These are phyloP conservation scores for Graptemys geographica DNA, from an alignment of 2,797 vertebrate genomes.

Conservation along the genomic window DNA sequence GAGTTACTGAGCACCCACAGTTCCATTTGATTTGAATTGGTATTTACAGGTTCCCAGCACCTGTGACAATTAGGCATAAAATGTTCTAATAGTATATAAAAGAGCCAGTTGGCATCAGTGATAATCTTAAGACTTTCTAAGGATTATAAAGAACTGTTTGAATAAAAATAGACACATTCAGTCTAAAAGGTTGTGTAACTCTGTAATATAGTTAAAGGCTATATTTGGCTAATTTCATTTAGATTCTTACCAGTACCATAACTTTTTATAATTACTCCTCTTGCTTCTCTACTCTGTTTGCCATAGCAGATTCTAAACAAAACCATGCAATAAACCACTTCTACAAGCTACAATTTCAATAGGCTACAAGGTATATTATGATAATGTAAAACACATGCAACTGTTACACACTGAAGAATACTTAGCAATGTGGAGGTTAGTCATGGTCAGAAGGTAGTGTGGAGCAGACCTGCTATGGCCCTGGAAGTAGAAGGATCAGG, in stretches of 20 bases:
- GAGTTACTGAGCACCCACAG: background rate
- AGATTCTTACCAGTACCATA: background rate
- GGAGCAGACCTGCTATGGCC: background rate
- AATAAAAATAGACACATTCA: background rate
- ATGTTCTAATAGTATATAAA: background rate
- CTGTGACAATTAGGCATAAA: background rate
- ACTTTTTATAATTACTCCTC: background rate
- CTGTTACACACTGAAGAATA: background rate
- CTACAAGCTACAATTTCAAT: background rate
- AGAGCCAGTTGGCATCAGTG: background rate
- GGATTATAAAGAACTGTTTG: background rate
- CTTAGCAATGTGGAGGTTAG: too few relatives aligned
- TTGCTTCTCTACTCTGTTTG: background rate
- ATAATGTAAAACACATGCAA: background rate
- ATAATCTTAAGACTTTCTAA: background rate
- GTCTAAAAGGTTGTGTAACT: background rate
- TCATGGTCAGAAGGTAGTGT: background rate
- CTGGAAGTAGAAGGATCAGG: conserved; percentile 15
- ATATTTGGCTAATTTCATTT: conserved; percentile 24
- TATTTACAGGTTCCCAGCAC: background rate
- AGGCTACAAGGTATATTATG: background rate
- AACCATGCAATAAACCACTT: background rate
- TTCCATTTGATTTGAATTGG: background rate
- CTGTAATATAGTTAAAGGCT: conserved; percentile 5
- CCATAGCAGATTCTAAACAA: background rate